Percentiles rank a stretch among this genome's conserved stretches.
phyloP scores from a whole-genome alignment of 2,888 invertebrate species.

The Eilema depressum region DNA sequence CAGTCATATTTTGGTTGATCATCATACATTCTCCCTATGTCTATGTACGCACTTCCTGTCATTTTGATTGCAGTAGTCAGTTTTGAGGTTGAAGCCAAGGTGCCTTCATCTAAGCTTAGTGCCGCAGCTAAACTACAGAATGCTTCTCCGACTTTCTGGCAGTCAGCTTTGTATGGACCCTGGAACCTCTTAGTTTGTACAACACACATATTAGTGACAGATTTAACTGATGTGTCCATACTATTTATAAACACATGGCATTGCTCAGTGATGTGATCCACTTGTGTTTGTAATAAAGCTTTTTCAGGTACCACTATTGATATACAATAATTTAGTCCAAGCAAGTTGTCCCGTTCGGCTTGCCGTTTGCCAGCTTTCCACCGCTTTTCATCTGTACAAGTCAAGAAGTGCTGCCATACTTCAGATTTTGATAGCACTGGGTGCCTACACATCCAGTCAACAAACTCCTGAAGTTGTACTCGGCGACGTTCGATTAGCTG shows the following conservation, averaged over 20 bases:
- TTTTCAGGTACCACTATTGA: slow-evolving; percentile 95
- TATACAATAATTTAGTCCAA: slow-evolving; percentile 96
- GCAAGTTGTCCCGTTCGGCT: slow-evolving; percentile 97
- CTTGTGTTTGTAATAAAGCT: slow-evolving; percentile 90
- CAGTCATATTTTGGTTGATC: slow-evolving; percentile 96
- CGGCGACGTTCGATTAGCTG: slow-evolving; percentile 98
- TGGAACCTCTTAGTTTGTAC: slow-evolving; percentile 96
- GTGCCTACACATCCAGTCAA: slow-evolving; percentile 98
- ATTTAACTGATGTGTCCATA: slow-evolving; percentile 95
- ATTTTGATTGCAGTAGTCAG: slow-evolving; percentile 93
- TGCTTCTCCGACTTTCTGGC: slow-evolving; percentile 95
- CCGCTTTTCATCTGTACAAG: slow-evolving; percentile 98
- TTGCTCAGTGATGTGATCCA: slow-evolving; percentile 94
- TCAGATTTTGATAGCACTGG: slow-evolving; percentile 96
- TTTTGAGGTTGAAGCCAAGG: slow-evolving; percentile 88
- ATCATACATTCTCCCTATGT: slow-evolving; percentile 95
- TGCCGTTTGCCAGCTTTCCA: slow-evolving; percentile 99
- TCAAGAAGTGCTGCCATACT: slow-evolving; percentile 98
- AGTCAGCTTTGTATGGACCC: slow-evolving; percentile 95
- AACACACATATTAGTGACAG: slow-evolving; percentile 91
- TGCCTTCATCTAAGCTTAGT: slow-evolving; percentile 92
- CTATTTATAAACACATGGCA: slow-evolving; percentile 93
- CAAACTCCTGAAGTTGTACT: slow-evolving; percentile 97
- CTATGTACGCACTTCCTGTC: slow-evolving; percentile 96
- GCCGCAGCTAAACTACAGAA: slow-evolving; percentile 94